These are phyloP conservation scores for Caretta caretta DNA, from an alignment of 2,113 vertebrate species.

Conservation along the genomic window DNA sequence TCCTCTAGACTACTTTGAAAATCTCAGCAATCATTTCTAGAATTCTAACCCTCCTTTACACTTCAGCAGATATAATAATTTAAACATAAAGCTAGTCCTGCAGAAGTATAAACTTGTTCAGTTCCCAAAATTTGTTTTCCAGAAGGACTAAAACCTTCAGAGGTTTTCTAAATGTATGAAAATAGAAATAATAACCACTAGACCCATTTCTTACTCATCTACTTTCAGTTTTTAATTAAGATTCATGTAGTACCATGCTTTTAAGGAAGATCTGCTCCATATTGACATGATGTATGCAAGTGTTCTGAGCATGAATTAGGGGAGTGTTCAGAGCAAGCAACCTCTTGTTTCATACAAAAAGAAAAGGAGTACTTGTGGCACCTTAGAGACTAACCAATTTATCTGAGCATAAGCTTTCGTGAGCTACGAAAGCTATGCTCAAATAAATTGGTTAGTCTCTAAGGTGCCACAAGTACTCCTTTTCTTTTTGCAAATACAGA, in stretches of 20 bases:
- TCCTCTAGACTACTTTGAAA: not conserved
- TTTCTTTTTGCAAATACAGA: no score
- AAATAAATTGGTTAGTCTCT: no score
- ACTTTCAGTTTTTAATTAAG: not conserved
- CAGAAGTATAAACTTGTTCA: not conserved
- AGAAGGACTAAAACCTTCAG: not conserved
- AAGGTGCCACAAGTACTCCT: no score
- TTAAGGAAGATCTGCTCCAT: not conserved
- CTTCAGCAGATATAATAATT: not conserved
- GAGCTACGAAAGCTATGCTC: no score
- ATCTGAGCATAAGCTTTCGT: no score
- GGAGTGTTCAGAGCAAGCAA: not conserved
- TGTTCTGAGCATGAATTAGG: not conserved
- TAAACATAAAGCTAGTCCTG: not conserved
- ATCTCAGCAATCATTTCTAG: not conserved
- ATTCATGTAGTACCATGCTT: accelerated
- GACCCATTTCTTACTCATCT: not conserved
- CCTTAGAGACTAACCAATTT: no score
- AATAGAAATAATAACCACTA: not conserved
- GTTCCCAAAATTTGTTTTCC: not conserved
- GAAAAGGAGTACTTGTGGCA: no score
- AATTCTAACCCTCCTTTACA: not conserved
- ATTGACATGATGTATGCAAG: not conserved
- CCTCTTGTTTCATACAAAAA: not conserved
- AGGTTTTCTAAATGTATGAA: not conserved